Percentiles rank a stretch among this genome's conserved stretches.
Conservation (phyloP, 1,140 invertebrate species). For the Hyles euphorbiae region DNA sequence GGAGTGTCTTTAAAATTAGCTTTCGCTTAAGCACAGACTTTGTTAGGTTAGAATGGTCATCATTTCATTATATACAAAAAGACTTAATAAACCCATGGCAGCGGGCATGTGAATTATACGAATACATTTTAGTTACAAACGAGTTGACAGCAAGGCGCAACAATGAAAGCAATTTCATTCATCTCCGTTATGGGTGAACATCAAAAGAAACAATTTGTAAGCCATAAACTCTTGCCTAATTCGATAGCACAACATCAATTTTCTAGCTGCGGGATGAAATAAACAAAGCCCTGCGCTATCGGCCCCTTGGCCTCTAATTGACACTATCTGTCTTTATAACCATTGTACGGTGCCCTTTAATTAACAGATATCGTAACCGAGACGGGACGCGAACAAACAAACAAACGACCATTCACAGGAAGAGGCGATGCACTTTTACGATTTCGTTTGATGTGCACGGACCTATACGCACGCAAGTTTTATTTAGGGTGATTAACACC, state of each 20-base stretch:
- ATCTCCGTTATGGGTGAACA: slow-evolving; percentile 3
- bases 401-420: slow-evolving; percentile 28
- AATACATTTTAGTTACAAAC: too few relatives aligned
- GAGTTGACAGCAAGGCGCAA: background rate
- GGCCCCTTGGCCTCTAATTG: slow-evolving; percentile 39
- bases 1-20: too few relatives aligned
- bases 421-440: slow-evolving; percentile 11
- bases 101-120: too few relatives aligned
- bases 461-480: background rate
- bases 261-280: slow-evolving; percentile 29
- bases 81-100: too few relatives aligned
- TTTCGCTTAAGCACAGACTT: too few relatives aligned
- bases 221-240: slow-evolving; percentile 36
- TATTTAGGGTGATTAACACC: background rate
- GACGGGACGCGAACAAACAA: slow-evolving; percentile 37
- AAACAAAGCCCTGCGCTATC: slow-evolving; percentile 31
- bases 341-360: slow-evolving; percentile 46
- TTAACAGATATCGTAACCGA: slow-evolving; percentile 43
- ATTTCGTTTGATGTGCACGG: slow-evolving; percentile 1
- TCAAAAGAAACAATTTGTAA: slow-evolving; percentile 36
- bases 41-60: too few relatives aligned
- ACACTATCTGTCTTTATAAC: slow-evolving; percentile 50
- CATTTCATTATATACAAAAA: too few relatives aligned
- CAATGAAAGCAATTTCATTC: slow-evolving; percentile 1
- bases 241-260: slow-evolving; percentile 32